A percentile compares a stretch with the other conserved stretches of the same genome.
phyloP scores from a whole-genome alignment of 1,140 invertebrate species.

The Prorops nasuta region DNA sequence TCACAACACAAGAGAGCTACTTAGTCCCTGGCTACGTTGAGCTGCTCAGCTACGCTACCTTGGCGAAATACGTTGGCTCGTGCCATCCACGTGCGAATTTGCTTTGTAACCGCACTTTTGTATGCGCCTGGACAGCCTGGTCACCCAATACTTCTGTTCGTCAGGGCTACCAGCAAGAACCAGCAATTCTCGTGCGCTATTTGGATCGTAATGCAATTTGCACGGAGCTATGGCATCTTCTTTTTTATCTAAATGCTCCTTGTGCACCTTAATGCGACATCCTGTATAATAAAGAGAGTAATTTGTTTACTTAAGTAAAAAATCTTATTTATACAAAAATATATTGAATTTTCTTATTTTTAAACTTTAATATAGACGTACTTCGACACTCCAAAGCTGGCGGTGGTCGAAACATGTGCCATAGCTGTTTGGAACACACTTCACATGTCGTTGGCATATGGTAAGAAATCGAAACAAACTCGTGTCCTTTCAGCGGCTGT shows the following conservation, averaged over 20 bases:
- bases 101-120: conserved; percentile 92
- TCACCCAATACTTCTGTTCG: conserved; percentile 92
- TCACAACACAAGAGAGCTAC: conserved; percentile 47
- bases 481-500: conserved; percentile 90
- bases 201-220: conserved; percentile 92
- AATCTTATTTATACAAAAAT: background rate
- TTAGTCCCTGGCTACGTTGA: conserved; percentile 38
- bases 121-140: conserved; percentile 85
- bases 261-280: conserved; percentile 94
- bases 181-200: conserved; percentile 87
- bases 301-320: no score
- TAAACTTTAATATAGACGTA: no score
- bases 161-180: conserved; percentile 80
- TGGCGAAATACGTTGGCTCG: conserved; percentile 64
- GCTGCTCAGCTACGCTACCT: conserved; percentile 59
- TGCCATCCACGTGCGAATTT: conserved; percentile 66
- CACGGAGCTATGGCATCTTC: conserved; percentile 82
- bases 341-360: conserved; percentile 1
- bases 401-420: conserved; percentile 96
- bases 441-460: conserved; percentile 98
- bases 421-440: conserved; percentile 93
- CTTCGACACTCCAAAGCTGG: conserved; percentile 94
- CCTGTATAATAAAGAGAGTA: conserved; percentile 63
- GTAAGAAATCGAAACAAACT: conserved; percentile 93
- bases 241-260: conserved; percentile 88